These are phyloP conservation scores for Argopecten irradians DNA, from an alignment of 1,140 invertebrate genomes.

Conservation along the genomic window DNA sequence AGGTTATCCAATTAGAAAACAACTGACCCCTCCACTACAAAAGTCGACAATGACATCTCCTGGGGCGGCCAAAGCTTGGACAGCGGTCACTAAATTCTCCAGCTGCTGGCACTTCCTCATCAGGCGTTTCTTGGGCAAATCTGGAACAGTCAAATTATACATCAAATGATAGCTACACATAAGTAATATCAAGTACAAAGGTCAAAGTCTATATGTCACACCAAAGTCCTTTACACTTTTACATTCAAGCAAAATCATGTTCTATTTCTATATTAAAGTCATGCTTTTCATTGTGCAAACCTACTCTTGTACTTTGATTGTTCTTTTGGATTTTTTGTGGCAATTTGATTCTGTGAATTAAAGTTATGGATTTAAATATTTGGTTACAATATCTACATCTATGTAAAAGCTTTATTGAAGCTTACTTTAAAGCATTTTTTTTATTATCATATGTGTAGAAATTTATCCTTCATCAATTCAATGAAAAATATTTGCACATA, in stretches of 20 bases:
- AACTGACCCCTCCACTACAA: slow-evolving; percentile 87
- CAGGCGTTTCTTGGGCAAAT: slow-evolving; percentile 85
- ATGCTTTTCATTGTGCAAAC: too few species aligned
- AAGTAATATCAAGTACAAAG: too few species aligned
- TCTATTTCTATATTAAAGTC: neutral
- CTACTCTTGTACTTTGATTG: neutral
- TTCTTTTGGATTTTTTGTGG: neutral
- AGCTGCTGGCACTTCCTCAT: slow-evolving; percentile 91
- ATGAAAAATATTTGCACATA: too few species aligned
- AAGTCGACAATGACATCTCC: slow-evolving; percentile 90
- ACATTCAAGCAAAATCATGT: neutral
- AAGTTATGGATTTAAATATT: too few species aligned
- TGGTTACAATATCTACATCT: too few species aligned
- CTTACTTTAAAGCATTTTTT: too few species aligned
- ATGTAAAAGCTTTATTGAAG: too few species aligned
- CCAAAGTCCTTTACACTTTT: neutral
- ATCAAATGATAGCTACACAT: neutral
- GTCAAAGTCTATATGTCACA: neutral
- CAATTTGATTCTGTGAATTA: too few species aligned
- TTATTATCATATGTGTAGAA: too few species aligned
- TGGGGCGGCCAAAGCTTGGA: slow-evolving; percentile 82
- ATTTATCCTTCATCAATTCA: too few species aligned
- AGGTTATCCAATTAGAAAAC: neutral
- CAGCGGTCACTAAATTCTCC: slow-evolving; percentile 90
- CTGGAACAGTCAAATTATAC: slow-evolving; percentile 60